A percentile compares a stretch with the other conserved stretches of the same genome.
phyloP scores from a whole-genome alignment of 2,888 invertebrate species.

The Glaucopsyche alexis region DNA sequence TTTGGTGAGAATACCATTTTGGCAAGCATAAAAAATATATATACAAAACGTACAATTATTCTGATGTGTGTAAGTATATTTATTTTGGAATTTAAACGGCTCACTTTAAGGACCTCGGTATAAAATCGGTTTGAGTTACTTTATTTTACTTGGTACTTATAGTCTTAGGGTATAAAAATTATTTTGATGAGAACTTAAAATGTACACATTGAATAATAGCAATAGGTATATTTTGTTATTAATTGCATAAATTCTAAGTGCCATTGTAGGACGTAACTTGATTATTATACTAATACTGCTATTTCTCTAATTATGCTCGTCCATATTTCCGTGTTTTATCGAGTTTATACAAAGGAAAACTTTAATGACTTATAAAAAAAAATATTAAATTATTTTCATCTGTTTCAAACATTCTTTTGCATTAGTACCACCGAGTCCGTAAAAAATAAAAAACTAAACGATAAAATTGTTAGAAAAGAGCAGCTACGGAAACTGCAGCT shows the following conservation, averaged over 20 bases:
- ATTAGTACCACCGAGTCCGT: background rate
- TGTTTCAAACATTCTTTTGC: background rate
- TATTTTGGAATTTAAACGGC: too few species aligned
- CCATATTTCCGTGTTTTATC: background rate
- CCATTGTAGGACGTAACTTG: background rate
- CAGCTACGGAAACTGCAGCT: background rate
- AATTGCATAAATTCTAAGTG: background rate
- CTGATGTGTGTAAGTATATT: too few species aligned
- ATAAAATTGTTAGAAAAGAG: conserved; percentile 20
- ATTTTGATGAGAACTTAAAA: too few species aligned
- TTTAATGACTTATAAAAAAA: background rate
- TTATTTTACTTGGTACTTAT: too few species aligned
- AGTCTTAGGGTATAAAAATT: too few species aligned
- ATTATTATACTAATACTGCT: background rate
- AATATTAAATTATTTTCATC: background rate
- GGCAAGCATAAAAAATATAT: too few species aligned
- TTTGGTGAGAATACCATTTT: too few species aligned
- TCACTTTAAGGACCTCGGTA: too few species aligned
- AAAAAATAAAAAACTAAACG: background rate
- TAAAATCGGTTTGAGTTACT: too few species aligned
- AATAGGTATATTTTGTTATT: background rate
- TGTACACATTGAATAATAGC: background rate
- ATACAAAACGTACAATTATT: too few species aligned
- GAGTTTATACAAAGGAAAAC: background rate
- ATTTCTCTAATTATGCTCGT: background rate